Evolutionary conservation across 2,113 vertebrate species (phyloP), one percentile per base, ranked within the genome.

Genomic region (Tringa solitaria): DNA sequence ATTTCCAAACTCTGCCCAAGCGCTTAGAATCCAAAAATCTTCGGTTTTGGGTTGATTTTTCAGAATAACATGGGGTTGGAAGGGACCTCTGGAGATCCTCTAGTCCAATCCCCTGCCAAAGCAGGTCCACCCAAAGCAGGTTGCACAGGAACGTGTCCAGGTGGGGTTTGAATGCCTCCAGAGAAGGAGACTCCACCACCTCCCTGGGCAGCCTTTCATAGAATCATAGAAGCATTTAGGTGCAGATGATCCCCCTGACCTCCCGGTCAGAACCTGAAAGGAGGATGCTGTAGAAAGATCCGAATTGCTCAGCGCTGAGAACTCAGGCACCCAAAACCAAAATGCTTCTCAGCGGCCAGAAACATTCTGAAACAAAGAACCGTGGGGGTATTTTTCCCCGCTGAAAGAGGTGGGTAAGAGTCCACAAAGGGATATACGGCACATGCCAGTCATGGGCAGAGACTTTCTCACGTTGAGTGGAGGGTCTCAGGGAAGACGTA

Each of bases 231-330:
- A n/a, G n/a, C n/a, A n/a, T n/a, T 43, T 43, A 41, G 6, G 21
- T 35, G 43, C 7, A 10, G 33, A 45, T 46, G 41, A 46, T 13
- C 13, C 33, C 26, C 9, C n/a, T 41, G 33, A 53, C 50, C 28
- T 65, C 18, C 26, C 0, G 0, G 20, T 48, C 59, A 59, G 84
- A 59, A 53, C n/a, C 15, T 30, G 23, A 48, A 14, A 73, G 65
- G 1, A 48, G 3, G 50, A 41, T 8, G 8, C 28, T 37, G 56
- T 26, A 37, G 27, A 33, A 88, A 88, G 26, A n/a, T 27, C 23
- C 0, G 1, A 28, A 57, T 19, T 33, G 35, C 16, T 68, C 27
- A 28, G 22, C 2, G 0, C 39, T 64, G 0, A 2, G 33, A 15
- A 37, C 37, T 69, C 37, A 27, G n/a, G n/a, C 30, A 75, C 20